phyloP scores from a whole-genome alignment of 2,113 vertebrate species.

The Zosterops pallidus region DNA sequence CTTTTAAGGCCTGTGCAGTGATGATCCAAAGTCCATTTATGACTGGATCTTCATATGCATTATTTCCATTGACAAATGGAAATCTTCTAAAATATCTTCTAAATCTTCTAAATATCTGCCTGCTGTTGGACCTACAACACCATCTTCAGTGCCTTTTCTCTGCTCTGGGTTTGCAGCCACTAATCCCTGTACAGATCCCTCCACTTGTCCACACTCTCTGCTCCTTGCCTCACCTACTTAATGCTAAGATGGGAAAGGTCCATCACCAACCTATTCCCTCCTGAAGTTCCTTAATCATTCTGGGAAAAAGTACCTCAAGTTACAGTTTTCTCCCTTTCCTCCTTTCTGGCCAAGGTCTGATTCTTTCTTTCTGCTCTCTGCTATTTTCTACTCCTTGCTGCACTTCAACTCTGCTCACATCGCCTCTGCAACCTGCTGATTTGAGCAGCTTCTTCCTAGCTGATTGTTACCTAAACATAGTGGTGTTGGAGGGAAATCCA shows the following conservation, averaged over 20 bases:
- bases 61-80: background rate
- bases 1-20: background rate
- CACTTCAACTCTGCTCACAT: background rate
- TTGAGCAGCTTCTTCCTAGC: background rate
- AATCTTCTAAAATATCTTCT: background rate
- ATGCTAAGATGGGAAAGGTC: background rate
- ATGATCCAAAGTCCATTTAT: background rate
- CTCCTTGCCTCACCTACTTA: background rate
- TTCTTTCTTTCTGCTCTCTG: background rate
- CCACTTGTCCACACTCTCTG: background rate
- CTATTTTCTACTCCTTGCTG: background rate
- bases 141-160: background rate
- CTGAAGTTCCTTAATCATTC: background rate
- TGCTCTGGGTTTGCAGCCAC: background rate
- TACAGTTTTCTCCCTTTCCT: background rate
- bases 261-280: too few relatives aligned
- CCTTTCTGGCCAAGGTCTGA: background rate
- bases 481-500: rapidly evolving
- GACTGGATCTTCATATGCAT: background rate
- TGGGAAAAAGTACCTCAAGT: background rate
- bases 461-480: background rate
- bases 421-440: background rate
- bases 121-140: background rate
- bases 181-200: background rate
- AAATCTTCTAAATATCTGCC: background rate